Base-by-base conservation (phyloP, 2,888 invertebrate genomes). In the Julus scanicus region DNA sequence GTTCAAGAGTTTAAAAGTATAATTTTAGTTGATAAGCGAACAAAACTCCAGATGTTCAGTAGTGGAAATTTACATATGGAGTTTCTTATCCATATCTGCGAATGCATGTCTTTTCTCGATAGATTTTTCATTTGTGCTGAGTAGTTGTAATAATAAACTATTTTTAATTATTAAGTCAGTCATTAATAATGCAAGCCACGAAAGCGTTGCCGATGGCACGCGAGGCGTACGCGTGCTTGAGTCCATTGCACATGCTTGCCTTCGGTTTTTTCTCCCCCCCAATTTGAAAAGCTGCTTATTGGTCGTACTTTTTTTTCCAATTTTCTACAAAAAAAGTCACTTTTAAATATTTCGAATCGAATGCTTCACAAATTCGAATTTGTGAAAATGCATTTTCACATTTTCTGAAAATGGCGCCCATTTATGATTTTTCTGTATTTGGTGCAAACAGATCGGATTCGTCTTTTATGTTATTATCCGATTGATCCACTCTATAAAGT, bases 151-250 rank as follows among this genome's bases (percentile, higher is more conserved):
- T 71, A 71, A 13, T 80, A 80, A 80, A 37, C 37, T 80, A 80
- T 39, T 80, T 80, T 80, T 80, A 80, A 80, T 80, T 80, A 80
- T 80, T 80, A 39, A 80, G 37, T 39, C 37, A 80, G 80, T 80
- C 80, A 29, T 80, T 37, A 80, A 80, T 80, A 80, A 80, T 39
- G 37, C 80, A 80, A 80, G 29, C 29, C 80, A 15, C 15, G 80
- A 80, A 80, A 37, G 29, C 29, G 71, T 71, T 11, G 71, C 6
- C 11, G 20, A 37, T 37, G 37, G 80, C 80, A 80, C 80, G 80
- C 80, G 80, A 80, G 37, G 37, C 29, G 37, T 15, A 29, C 37
- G 80, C 80, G 29, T 37, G 80, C 80, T 13, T 53, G 53, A 9
- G 80, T 13, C 11, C 37, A 37, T 57, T n/a, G 57, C 57, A 44